Evolutionary conservation across 2,888 invertebrate genomes (phyloP), one percentile per base, ranked within the genome.

Genomic region (Chloroclysta siterata): DNA sequence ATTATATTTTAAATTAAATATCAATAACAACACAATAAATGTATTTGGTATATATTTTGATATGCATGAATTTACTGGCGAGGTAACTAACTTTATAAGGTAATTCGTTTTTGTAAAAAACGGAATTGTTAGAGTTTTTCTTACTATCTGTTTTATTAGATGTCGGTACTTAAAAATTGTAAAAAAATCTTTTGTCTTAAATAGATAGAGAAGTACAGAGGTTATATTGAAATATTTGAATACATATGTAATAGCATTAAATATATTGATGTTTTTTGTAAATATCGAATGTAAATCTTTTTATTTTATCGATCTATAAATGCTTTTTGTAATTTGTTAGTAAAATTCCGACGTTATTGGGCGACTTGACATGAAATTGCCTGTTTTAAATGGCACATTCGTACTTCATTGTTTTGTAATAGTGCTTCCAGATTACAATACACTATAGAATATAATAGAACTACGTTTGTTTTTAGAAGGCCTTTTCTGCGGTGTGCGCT

Each of bases 41-140:
- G 83, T 83, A 85, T 86, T 86, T 79, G 84, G 84, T 84, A 90
- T 89, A 90, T 90, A 90, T 91, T 91, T 91, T 90, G 89, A 90
- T 90, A 91, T 84, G 83, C 81, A 82, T 86, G 83, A 83, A 85
- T 90, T 89, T 90, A 88, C 85, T 79, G 80, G 82, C 78, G 83
- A 83, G 76, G 75, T 74, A 69, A 76, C 78, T 73, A 70, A 39
- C 17, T 46, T 46, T 80, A 72, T 79, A 77, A 76, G 74, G 72
- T 72, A 73, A 75, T 75, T 74, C 72, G 74, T 76, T 82, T 82
- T 79, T 83, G 79, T 80, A 82, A 79, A 62, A 78, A 74, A 74
- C 75, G 76, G 79, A 73, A 76, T 76, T 57, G 56, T 65, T 66
- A 73, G 55, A 64, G 68, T 59, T 59, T 79, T 80, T 79, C 77